These are phyloP conservation scores for Mycetomoellerius zeteki DNA, from an alignment of 1,140 invertebrate species.

Conservation along the genomic window DNA sequence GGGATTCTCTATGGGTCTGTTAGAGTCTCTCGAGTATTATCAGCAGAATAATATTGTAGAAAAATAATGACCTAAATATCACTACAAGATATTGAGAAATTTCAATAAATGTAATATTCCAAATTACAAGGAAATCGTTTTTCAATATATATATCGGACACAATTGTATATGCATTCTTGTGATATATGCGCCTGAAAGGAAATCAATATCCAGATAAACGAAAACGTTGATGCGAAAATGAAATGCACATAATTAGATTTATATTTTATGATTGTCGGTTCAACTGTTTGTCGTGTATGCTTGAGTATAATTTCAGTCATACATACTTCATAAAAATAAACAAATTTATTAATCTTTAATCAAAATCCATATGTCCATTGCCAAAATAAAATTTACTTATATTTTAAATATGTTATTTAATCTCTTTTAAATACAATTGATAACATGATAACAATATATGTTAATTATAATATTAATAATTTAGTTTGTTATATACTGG, in stretches of 20 bases:
- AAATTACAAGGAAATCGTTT: constrained; percentile 5
- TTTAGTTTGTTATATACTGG: not conserved
- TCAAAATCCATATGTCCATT: not conserved
- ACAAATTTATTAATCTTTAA: not conserved
- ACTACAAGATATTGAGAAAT: constrained; percentile 16
- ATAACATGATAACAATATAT: not conserved
- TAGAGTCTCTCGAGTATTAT: constrained; percentile 44
- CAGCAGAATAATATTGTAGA: constrained; percentile 13
- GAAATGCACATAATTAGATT: not conserved
- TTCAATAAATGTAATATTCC: constrained; percentile 27
- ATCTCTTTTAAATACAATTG: not conserved
- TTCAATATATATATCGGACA: not conserved
- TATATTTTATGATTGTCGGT: not conserved
- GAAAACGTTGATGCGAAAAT: not conserved
- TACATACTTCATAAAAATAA: not conserved
- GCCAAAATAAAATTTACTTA: too few relatives aligned
- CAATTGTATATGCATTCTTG: not conserved
- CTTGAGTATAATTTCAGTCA: not conserved
- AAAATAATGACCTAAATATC: constrained; percentile 27
- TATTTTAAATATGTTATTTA: constrained; percentile 4
- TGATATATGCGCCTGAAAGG: not conserved
- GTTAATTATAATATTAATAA: constrained; percentile 2
- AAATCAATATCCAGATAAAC: constrained; percentile 15
- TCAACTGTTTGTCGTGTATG: not conserved
- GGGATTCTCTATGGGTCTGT: constrained; percentile 56